Conservation (phyloP, 2,797 vertebrate genomes). For the Hydrophis major region DNA sequence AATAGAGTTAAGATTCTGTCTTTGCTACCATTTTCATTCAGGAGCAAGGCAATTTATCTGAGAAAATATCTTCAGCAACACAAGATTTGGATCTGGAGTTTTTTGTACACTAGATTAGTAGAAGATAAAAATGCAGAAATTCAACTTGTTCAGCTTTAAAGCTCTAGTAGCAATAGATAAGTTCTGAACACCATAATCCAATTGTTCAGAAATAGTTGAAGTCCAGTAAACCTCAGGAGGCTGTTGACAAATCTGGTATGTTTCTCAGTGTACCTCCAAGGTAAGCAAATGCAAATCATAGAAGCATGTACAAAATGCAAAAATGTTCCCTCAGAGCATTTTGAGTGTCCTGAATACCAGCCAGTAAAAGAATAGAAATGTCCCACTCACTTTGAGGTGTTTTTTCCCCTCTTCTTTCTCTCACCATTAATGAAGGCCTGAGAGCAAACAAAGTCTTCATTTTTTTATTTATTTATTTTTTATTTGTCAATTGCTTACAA, state of each 20-base stretch:
- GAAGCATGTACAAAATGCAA: not conserved
- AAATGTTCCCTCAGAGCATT: not conserved
- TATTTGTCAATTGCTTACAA: too few relatives aligned
- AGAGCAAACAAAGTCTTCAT: not conserved
- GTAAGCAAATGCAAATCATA: not conserved
- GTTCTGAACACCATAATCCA: not conserved
- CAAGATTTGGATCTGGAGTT: not conserved
- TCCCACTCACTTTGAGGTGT: not conserved
- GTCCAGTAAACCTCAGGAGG: not conserved
- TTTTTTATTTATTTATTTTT: too few relatives aligned
- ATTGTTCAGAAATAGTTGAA: not conserved
- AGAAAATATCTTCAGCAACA: not conserved
- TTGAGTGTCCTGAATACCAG: not conserved
- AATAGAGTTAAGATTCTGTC: not conserved
- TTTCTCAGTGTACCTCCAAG: not conserved
- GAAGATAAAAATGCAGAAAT: not conserved
- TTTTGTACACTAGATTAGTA: not conserved
- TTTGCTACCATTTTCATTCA: not conserved
- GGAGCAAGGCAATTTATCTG: not conserved
- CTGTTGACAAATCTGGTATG: not conserved
- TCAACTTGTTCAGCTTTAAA: not conserved
- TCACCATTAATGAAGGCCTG: not conserved
- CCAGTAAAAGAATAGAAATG: not conserved
- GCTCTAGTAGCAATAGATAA: not conserved
- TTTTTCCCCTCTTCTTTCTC: not conserved